A percentile compares a stretch with the other conserved stretches of the same genome.
Evolutionary conservation across 2,797 vertebrate species (phyloP).

Genomic region (Crocidura indochinensis): DNA sequence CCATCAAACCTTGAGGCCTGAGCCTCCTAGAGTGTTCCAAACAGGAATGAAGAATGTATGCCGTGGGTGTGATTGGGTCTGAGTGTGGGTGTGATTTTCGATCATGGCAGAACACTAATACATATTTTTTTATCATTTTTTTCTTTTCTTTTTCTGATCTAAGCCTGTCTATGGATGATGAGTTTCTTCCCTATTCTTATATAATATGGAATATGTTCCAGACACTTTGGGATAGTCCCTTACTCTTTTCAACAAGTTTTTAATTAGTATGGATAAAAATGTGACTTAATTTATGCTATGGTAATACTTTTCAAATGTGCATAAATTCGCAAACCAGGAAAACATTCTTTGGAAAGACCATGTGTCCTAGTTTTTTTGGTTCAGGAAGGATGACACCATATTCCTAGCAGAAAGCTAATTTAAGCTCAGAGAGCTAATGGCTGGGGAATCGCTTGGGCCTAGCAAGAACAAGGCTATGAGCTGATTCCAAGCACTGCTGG

Average conservation of each 20-base stretch:
- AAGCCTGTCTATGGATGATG: background rate
- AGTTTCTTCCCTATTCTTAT: slow-evolving; percentile 14
- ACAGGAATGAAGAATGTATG: background rate
- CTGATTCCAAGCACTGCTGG: no score
- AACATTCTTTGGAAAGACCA: slow-evolving; percentile 26
- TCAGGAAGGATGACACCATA: background rate
- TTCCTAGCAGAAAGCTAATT: slow-evolving; percentile 1
- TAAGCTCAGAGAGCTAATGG: background rate
- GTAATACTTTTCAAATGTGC: slow-evolving; percentile 53
- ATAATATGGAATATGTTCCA: slow-evolving; percentile 2
- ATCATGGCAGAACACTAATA: slow-evolving; percentile 36
- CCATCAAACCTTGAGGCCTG: background rate
- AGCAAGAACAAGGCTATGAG: no score
- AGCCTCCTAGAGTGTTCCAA: background rate
- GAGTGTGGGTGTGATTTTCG: background rate
- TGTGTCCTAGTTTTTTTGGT: slow-evolving; percentile 23
- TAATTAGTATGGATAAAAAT: slow-evolving; percentile 35
- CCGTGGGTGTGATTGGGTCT: background rate
- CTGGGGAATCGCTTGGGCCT: no score
- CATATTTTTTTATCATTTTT: background rate
- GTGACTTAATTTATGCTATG: slow-evolving; percentile 57
- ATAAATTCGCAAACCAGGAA: slow-evolving; percentile 58
- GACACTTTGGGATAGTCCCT: slow-evolving; percentile 40
- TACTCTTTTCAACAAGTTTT: slow-evolving; percentile 57
- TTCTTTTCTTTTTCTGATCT: slow-evolving; percentile 40